phyloP scores from a whole-genome alignment of 2,797 vertebrate genomes.

The Taenioides sp. region DNA sequence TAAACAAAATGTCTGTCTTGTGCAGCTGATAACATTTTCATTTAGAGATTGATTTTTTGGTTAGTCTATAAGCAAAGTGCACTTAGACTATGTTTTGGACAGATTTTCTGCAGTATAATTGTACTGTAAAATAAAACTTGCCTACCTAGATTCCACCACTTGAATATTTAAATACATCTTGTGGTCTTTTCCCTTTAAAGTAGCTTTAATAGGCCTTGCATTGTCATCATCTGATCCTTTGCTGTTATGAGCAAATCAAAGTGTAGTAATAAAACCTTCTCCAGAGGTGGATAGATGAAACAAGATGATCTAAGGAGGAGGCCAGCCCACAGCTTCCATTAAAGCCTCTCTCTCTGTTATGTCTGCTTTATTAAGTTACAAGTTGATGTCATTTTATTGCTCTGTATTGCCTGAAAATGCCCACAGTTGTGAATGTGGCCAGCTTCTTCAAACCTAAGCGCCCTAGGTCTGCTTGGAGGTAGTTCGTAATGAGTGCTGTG shows the following conservation, averaged over 20 bases:
- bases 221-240: background rate
- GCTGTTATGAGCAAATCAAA: background rate
- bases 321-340: background rate
- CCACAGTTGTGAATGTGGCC: constrained; percentile 6
- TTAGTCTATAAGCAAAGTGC: background rate
- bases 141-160: no score
- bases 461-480: constrained; percentile 12
- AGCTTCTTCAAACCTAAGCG: constrained; percentile 23
- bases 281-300: background rate
- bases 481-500: constrained; percentile 21
- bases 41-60: background rate
- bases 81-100: background rate
- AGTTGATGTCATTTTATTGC: constrained; percentile 11
- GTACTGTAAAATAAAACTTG: no score
- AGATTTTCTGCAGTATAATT: background rate
- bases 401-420: constrained; percentile 1
- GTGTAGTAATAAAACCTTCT: background rate
- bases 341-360: background rate
- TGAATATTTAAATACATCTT: background rate
- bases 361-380: constrained; percentile 8
- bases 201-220: background rate
- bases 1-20: no score
- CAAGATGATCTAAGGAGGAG: background rate
- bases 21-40: background rate
- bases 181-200: background rate